Base-by-base conservation (phyloP, 2,888 invertebrate species). In the Lymantria monacha region DNA sequence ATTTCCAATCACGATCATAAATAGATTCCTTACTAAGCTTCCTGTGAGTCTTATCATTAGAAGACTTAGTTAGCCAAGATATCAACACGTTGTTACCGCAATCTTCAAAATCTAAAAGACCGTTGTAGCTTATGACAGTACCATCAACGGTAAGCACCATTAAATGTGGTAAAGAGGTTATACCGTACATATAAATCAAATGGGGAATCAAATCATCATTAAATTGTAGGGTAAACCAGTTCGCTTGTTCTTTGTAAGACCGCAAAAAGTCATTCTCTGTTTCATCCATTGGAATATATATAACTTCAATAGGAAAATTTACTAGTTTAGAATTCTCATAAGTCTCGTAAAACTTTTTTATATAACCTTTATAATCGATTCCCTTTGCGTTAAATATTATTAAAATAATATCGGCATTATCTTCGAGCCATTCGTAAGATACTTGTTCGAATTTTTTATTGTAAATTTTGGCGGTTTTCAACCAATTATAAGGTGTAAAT, bases 251-350 rank as follows among this genome's bases (percentile, higher is more conserved):
- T 0, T 76, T 61, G 50, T 63, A 89, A 14, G 76, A 72, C 0
- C 51, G 45, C 12, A 48, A 47, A 70, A 79, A 81, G 0, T 81
- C 77, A 1, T 64, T 61, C 44, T 78, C 69, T 0, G 50, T 74
- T 0, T 82, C 81, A 37, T 90, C 90, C 69, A 85, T 66, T 0
- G 90, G 85, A 0, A 89, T 57, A 36, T 87, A 75, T 2, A 91
- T 78, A 0, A 91, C 90, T 74, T 91, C 90, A 37, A 90, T 66
- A 0, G 89, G 87, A 1, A 89, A 14, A 53, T 87, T 84, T 0
- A 66, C 43, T 12, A 70, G 66, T 53, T 89, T 90, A 0, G 79
- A 70, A 33, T 70, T 79, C 61, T 89, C 90, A 58, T 88, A 91
- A 3, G 83, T 81, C 11, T 68, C 64, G 60, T 76, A 87, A 65